These are phyloP conservation scores for Anarrhichthys ocellatus DNA, from an alignment of 2,113 vertebrate species.

Conservation along the genomic window DNA sequence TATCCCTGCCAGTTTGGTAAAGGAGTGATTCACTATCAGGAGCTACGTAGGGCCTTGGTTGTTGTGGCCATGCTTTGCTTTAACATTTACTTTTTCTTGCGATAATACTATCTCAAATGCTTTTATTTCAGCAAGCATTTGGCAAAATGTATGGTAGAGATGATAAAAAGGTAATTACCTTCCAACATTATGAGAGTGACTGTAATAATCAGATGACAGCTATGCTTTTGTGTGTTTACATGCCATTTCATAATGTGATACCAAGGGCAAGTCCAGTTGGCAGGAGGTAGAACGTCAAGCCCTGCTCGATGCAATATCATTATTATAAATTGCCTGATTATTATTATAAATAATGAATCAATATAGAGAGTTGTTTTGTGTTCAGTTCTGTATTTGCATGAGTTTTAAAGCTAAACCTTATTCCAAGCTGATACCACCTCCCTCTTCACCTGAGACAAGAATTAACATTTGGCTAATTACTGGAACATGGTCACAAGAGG, in stretches of 20 bases:
- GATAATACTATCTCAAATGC: background rate
- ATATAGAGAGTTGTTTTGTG: background rate
- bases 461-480: constrained; percentile 39
- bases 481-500: constrained; percentile 18
- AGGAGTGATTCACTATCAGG: background rate
- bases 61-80: background rate
- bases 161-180: background rate
- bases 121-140: background rate
- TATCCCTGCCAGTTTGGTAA: background rate
- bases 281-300: background rate
- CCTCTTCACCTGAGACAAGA: constrained; percentile 15
- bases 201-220: background rate
- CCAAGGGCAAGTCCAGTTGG: background rate
- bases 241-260: background rate
- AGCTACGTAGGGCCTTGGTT: background rate
- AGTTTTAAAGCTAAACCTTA: background rate
- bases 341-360: background rate
- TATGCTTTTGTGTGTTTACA: background rate
- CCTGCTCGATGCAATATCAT: background rate
- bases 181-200: background rate
- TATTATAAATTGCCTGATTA: background rate
- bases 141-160: background rate
- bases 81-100: background rate
- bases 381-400: background rate
- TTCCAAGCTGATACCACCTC: background rate